These are phyloP conservation scores for Xestia ashworthii DNA, from an alignment of 2,888 invertebrate species.

Conservation along the genomic window DNA sequence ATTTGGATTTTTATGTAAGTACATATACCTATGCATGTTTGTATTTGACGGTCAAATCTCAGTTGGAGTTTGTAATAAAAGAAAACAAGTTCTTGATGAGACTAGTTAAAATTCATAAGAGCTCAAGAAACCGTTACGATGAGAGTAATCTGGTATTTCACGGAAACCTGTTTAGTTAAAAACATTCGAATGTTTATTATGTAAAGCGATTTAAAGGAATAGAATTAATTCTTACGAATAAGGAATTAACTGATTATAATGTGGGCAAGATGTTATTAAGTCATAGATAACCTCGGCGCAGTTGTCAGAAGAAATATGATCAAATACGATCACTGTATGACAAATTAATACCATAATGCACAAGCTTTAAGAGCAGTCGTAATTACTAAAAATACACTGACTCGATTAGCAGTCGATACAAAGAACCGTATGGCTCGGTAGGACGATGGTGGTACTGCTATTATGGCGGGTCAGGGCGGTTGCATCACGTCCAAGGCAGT, in stretches of 20 bases:
- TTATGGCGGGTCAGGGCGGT: slow-evolving; percentile 14
- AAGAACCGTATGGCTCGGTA: slow-evolving; percentile 14
- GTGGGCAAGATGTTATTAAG: not conserved
- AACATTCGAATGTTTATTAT: slow-evolving; percentile 48
- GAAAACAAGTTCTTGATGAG: slow-evolving; percentile 66
- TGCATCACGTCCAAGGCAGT: slow-evolving; percentile 47
- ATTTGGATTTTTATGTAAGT: slow-evolving; percentile 29
- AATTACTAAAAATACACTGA: slow-evolving; percentile 20
- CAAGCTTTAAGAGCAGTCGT: not conserved
- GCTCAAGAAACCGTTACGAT: slow-evolving; percentile 68
- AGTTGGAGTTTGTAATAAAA: slow-evolving; percentile 54
- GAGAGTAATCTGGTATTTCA: slow-evolving; percentile 66
- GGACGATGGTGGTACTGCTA: not conserved
- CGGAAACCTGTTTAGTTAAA: slow-evolving; percentile 70
- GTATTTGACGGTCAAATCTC: slow-evolving; percentile 38
- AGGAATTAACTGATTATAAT: slow-evolving; percentile 21
- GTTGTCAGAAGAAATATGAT: slow-evolving; percentile 5
- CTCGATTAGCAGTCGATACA: slow-evolving; percentile 13
- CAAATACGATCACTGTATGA: not conserved
- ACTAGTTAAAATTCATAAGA: slow-evolving; percentile 74
- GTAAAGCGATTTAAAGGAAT: slow-evolving; percentile 55
- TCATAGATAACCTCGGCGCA: not conserved
- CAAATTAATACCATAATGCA: not conserved
- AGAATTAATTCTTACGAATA: slow-evolving; percentile 29
- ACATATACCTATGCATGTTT: slow-evolving; percentile 12